Conservation (phyloP, 2,888 invertebrate genomes). For the Tipula unca region DNA sequence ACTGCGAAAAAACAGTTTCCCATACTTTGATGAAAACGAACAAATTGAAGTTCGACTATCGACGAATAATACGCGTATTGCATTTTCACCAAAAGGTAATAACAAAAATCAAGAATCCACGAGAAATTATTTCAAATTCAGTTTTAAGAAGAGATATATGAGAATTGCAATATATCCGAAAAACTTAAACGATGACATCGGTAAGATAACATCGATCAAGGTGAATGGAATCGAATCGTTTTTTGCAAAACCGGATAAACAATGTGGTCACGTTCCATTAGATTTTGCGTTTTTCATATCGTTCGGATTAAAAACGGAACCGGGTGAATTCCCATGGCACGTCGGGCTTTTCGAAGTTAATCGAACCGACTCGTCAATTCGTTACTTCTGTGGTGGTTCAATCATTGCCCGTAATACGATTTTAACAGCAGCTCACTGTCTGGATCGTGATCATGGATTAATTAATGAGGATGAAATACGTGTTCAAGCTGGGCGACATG, state of each 20-base stretch:
- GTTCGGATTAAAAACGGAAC: neutral
- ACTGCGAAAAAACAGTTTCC: neutral
- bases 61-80: neutral
- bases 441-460: constrained; percentile 27
- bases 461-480: constrained; percentile 33
- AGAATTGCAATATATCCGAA: neutral
- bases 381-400: constrained; percentile 41
- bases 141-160: neutral
- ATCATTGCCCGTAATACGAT: constrained; percentile 35
- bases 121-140: neutral
- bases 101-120: neutral
- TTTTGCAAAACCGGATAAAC: neutral
- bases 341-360: neutral
- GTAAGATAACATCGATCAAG: neutral
- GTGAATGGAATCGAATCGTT: neutral
- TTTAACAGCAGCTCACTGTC: constrained; percentile 31
- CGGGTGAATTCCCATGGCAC: neutral
- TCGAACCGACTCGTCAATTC: neutral
- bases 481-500: constrained; percentile 38
- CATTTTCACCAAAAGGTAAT: neutral
- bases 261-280: neutral
- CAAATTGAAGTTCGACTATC: neutral
- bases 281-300: neutral
- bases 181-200: neutral
- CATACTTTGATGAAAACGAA: neutral